These are phyloP conservation scores for Platanista minor DNA, from an alignment of 2,113 vertebrate species.

Conservation along the genomic window DNA sequence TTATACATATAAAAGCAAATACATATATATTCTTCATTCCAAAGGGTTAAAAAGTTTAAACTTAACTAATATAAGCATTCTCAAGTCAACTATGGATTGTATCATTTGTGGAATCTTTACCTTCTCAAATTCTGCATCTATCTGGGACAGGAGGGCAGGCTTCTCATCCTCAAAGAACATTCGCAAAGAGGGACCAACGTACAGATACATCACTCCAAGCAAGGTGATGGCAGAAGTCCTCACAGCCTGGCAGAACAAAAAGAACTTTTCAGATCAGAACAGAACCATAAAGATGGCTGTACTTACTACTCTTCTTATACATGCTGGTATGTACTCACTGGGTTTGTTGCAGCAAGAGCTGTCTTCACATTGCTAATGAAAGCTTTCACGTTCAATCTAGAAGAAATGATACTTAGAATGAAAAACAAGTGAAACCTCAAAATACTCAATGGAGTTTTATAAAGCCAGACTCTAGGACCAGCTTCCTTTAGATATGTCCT, in stretches of 20 bases:
- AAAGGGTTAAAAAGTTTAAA: conserved; percentile 15
- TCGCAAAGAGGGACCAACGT: conserved; percentile 93
- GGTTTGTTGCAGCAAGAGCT: conserved; percentile 96
- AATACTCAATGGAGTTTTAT: neutral
- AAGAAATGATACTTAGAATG: conserved; percentile 26
- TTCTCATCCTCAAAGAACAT: conserved; percentile 99
- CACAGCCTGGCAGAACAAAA: conserved; percentile 85
- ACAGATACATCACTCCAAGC: conserved; percentile 95
- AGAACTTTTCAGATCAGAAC: conserved; percentile 16
- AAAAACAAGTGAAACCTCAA: conserved; percentile 34
- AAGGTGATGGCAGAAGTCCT: conserved; percentile 93
- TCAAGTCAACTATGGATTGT: neutral
- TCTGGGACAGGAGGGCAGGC: conserved; percentile 94
- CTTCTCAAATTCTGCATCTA: conserved; percentile 98
- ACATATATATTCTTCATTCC: neutral
- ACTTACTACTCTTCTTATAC: neutral
- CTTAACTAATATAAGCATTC: neutral
- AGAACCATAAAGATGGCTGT: neutral
- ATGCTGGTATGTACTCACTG: conserved; percentile 82
- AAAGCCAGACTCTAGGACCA: neutral
- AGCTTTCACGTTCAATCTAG: conserved; percentile 95
- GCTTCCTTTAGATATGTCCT: neutral
- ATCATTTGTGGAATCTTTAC: conserved; percentile 74
- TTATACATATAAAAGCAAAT: conserved; percentile 19
- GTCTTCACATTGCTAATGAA: conserved; percentile 99